phyloP scores from a whole-genome alignment of 2,797 vertebrate genomes.

The Aeoliscus strigatus region DNA sequence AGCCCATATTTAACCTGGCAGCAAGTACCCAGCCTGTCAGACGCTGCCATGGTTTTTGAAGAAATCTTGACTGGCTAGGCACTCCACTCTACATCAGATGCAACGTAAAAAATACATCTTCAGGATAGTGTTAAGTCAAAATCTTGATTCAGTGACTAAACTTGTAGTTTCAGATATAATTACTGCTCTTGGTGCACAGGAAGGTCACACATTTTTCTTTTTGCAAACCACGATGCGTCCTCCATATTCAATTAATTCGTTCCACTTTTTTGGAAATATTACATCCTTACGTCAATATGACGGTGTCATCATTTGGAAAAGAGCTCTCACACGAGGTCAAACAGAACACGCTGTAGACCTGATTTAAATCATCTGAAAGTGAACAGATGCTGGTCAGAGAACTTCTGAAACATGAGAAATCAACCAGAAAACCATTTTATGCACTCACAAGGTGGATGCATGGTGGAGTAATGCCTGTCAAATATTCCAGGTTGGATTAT shows the following conservation, averaged over 20 bases:
- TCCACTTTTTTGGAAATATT: not conserved
- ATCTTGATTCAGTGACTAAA: no score
- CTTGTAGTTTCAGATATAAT: no score
- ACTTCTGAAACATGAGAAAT: no score
- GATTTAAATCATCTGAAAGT: constrained; percentile 5
- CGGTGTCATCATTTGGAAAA: no score
- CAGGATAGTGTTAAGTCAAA: constrained; percentile 14
- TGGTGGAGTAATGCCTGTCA: no score
- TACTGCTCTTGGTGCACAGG: no score
- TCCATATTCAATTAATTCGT: constrained; percentile 6
- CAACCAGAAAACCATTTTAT: no score
- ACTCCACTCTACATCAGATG: constrained; percentile 28
- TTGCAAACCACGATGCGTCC: no score
- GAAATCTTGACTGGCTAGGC: constrained; percentile 41
- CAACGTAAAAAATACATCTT: constrained; percentile 21
- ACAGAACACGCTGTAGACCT: constrained; percentile 3
- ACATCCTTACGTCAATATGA: not conserved
- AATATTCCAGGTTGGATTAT: no score
- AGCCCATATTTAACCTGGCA: constrained; percentile 62
- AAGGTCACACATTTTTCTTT: no score
- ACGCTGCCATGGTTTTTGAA: constrained; percentile 41
- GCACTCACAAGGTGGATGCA: no score
- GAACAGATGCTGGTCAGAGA: not conserved
- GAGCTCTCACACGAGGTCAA: no score
- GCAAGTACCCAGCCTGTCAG: constrained; percentile 49